A percentile compares a stretch with the other conserved stretches of the same genome.
phyloP scores from a whole-genome alignment of 2,797 vertebrate genomes.

The Enteromius paludinosus region DNA sequence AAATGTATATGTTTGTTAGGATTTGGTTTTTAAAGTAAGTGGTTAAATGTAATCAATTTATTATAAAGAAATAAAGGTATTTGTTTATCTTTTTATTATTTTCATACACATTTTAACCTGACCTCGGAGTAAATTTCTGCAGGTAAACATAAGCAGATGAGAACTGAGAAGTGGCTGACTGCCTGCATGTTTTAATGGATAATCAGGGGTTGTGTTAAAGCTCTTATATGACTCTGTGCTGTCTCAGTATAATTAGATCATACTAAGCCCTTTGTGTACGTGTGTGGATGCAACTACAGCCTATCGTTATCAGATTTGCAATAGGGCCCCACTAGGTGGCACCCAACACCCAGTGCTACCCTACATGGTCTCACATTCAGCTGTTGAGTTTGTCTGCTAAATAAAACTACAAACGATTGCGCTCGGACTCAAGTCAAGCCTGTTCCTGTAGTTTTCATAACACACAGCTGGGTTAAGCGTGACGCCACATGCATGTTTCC shows the following conservation, averaged over 20 bases:
- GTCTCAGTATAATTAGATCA: constrained; percentile 50
- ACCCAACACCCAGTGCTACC: constrained; percentile 29
- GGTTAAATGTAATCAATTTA: not conserved
- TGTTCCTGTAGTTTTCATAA: constrained; percentile 28
- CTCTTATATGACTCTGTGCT: constrained; percentile 31
- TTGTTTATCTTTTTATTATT: not conserved
- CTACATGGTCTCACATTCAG: not conserved
- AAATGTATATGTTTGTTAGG: not conserved
- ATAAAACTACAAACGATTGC: constrained; percentile 12
- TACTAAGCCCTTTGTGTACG: constrained; percentile 35
- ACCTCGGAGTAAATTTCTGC: constrained; percentile 3
- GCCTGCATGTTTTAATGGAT: constrained; percentile 42
- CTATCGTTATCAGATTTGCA: not conserved
- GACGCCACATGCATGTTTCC: constrained; percentile 26
- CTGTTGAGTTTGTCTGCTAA: constrained; percentile 1
- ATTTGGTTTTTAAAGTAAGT: not conserved
- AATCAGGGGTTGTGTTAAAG: constrained; percentile 41
- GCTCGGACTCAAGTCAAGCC: constrained; percentile 16
- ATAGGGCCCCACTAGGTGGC: constrained; percentile 57
- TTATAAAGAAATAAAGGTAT: not conserved
- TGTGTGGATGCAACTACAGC: constrained; percentile 9
- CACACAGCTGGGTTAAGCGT: constrained; percentile 21
- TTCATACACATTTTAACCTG: constrained; percentile 4
- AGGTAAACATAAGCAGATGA: constrained; percentile 42
- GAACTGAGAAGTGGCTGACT: constrained; percentile 37